Base-by-base conservation (phyloP, 2,797 vertebrate genomes). In the Anniella stebbinsi region DNA sequence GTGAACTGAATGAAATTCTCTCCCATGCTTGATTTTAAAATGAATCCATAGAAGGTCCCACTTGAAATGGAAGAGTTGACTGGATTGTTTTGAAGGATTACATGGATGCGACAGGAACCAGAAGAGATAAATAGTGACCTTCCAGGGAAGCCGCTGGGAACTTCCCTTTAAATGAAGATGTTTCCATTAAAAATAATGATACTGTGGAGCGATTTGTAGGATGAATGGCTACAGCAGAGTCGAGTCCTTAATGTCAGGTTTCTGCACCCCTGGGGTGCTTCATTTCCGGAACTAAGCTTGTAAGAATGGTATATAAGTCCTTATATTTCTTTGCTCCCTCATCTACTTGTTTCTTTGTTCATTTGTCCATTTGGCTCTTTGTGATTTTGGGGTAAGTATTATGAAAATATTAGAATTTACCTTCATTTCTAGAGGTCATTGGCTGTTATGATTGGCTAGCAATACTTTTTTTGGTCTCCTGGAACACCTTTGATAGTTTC, bases 221-320 rank as follows among this genome's bases (percentile, higher is more conserved):
- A 76, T 87, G 38, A 76, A n/a, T 76, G 85, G 9, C 63, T 41
- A 17, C 28, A 73, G 41, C 30, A 4, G 6, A 12, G 41, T 12
- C 4, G 38, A 72, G 21, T 48, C 36, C n/a, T 80, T 90, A 90
- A 90, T 90, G 9, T 17, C 13, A 69, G 89, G 89, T 82, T 87
- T 67, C 1, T 6, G 33, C n/a, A 25, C n/a, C 78, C 85, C 60
- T 83, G 54, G 41, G 78, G 69, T 67, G n/a, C 57, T n/a, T 76
- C n/a, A 21, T 63, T 76, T 82, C 84, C 60, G n/a, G 84, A 75
- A 28, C 41, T n/a, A 0, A 23, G 7, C 3, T 57, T 30, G 13
- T 1, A 0, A 30, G 76, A 23, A 72, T 1, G 1, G n/a, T 76
- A 87, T 87, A 87, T 76, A 90, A 75, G 70, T 36, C 33, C 30